phyloP scores from a whole-genome alignment of 2,888 invertebrate species.

The Tipula helvola region DNA sequence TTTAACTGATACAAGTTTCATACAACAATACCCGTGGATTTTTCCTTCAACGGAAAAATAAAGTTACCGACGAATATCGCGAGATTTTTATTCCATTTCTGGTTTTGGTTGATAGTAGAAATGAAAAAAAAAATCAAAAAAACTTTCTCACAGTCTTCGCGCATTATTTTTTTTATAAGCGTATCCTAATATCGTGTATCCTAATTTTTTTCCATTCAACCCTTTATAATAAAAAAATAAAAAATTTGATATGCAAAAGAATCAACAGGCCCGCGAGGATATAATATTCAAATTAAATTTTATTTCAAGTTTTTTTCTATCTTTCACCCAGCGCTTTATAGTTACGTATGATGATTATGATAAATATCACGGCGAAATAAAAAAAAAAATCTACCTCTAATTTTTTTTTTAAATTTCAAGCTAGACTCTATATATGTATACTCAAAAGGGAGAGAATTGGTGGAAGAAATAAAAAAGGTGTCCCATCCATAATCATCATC shows the following conservation, averaged over 20 bases:
- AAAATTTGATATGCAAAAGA: constrained; percentile 1
- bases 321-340: neutral
- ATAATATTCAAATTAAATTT: constrained; percentile 7
- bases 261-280: constrained; percentile 10
- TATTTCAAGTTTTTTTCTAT: neutral
- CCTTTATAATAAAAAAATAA: neutral
- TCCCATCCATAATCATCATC: constrained; percentile 9
- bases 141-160: neutral
- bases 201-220: neutral
- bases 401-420: neutral
- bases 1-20: neutral
- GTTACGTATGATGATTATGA: neutral
- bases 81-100: neutral
- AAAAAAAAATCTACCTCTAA: constrained; percentile 6
- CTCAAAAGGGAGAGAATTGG: neutral
- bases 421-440: neutral
- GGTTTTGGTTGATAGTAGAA: neutral
- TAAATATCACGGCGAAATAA: constrained; percentile 7
- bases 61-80: neutral
- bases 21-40: neutral
- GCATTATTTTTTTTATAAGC: neutral
- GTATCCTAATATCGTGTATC: neutral
- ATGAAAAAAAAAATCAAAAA: neutral
- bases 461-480: neutral
- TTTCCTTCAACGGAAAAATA: neutral